Evolutionary conservation across 2,113 vertebrate genomes (phyloP).

Genomic region (Cariama cristata): DNA sequence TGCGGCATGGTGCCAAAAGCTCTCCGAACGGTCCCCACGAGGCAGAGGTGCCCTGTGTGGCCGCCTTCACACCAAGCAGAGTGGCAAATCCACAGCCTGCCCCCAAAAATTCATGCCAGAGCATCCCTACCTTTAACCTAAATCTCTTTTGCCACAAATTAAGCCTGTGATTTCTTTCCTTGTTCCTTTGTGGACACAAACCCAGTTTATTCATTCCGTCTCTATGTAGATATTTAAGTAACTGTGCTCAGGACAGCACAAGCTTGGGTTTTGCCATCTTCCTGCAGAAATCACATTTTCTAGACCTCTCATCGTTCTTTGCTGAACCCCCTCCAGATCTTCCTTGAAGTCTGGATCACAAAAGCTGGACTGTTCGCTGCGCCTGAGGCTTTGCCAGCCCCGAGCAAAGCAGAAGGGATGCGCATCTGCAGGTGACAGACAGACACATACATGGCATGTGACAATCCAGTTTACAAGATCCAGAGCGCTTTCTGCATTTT

Average conservation of each 20-base stretch:
- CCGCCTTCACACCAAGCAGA: neutral
- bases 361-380: neutral
- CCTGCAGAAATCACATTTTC: neutral
- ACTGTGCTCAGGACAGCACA: neutral
- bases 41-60: neutral
- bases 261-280: neutral
- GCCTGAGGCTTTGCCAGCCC: neutral
- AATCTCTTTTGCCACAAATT: neutral
- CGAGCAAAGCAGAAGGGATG: neutral
- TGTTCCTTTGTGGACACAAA: neutral
- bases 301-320: neutral
- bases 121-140: neutral
- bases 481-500: neutral
- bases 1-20: accelerated
- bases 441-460: accelerated
- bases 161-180: neutral
- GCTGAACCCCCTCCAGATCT: neutral
- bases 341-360: neutral
- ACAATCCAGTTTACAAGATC: neutral
- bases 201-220: neutral
- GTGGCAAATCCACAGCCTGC: neutral
- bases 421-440: accelerated
- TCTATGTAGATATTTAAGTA: neutral
- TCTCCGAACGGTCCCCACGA: accelerated
- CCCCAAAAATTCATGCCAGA: neutral